Conservation (phyloP, 2,888 invertebrate species). For the Halocaridina rubra region DNA sequence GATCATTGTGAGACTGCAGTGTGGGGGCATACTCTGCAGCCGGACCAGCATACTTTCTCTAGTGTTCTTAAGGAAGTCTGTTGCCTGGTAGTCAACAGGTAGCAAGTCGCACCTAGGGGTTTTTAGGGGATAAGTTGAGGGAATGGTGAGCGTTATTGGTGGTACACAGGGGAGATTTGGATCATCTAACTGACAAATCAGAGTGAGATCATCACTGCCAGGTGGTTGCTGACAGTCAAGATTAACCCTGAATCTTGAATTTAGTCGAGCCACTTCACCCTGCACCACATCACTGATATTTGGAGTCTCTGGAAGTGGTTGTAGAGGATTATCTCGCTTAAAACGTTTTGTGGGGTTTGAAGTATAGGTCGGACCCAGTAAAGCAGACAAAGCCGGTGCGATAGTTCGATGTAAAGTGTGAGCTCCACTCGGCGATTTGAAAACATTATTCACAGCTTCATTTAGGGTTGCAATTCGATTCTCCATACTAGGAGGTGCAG, state of each 20-base stretch:
- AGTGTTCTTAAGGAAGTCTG: conserved; percentile 81
- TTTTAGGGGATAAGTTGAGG: conserved; percentile 81
- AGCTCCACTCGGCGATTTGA: conserved; percentile 79
- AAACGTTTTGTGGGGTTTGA: conserved; percentile 27
- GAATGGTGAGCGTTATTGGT: conserved; percentile 85
- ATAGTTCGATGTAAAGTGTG: conserved; percentile 93
- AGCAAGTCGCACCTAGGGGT: conserved; percentile 79
- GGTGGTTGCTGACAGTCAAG: conserved; percentile 74
- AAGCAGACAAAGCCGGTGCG: conserved; percentile 86
- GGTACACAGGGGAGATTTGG: conserved; percentile 92
- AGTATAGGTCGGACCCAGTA: conserved; percentile 84
- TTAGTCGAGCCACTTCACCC: conserved; percentile 92
- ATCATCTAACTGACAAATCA: conserved; percentile 88
- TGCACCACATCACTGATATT: conserved; percentile 92
- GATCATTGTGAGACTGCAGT: conserved; percentile 87
- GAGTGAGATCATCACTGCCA: conserved; percentile 80
- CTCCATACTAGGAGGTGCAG: conserved; percentile 37
- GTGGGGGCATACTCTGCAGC: conserved; percentile 82
- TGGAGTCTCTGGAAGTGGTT: conserved; percentile 69
- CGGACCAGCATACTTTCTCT: conserved; percentile 81
- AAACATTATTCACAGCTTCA: conserved; percentile 44
- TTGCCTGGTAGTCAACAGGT: conserved; percentile 80
- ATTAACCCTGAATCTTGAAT: conserved; percentile 86
- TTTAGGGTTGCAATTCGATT: conserved; percentile 36
- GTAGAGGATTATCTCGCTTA: conserved; percentile 74